These are phyloP conservation scores for Pachycephus smyrnensis DNA, from an alignment of 2,888 invertebrate genomes.

Conservation along the genomic window DNA sequence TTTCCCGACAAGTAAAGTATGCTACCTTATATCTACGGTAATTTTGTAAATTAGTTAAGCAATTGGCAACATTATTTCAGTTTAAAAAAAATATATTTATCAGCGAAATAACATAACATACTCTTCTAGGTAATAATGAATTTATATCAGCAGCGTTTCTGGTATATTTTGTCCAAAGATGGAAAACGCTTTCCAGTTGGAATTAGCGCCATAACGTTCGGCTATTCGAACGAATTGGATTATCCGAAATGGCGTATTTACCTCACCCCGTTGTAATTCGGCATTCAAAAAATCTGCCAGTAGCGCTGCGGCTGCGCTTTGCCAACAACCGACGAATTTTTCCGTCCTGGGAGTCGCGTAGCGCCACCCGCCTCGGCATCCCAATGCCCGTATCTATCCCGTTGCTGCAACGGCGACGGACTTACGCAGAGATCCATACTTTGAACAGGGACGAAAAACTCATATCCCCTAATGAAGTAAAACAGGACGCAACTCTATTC, in stretches of 20 bases:
- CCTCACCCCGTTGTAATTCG: conserved; percentile 5
- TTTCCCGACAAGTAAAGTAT: too few relatives aligned
- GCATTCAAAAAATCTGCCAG: conserved; percentile 2
- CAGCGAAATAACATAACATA: not conserved
- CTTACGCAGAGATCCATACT: not conserved
- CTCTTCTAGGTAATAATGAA: not conserved
- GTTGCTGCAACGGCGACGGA: conserved; percentile 28
- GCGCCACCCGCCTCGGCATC: not conserved
- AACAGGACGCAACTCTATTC: conserved; percentile 40
- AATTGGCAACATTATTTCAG: not conserved
- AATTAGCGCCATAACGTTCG: conserved; percentile 23
- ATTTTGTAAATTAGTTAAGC: not conserved
- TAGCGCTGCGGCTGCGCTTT: not conserved
- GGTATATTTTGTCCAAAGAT: not conserved
- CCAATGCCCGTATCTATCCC: not conserved
- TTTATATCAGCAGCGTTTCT: not conserved
- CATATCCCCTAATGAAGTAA: conserved; percentile 59
- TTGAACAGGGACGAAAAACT: conserved; percentile 41
- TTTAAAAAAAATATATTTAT: too few relatives aligned
- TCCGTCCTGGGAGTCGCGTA: not conserved
- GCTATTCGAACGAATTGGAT: conserved; percentile 24
- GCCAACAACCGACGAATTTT: not conserved
- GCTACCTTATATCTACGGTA: too few relatives aligned
- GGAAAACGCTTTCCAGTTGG: conserved; percentile 4
- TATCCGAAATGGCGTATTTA: conserved; percentile 22